Conservation (phyloP, 1,140 invertebrate genomes). For the Steinernema khuongi region DNA sequence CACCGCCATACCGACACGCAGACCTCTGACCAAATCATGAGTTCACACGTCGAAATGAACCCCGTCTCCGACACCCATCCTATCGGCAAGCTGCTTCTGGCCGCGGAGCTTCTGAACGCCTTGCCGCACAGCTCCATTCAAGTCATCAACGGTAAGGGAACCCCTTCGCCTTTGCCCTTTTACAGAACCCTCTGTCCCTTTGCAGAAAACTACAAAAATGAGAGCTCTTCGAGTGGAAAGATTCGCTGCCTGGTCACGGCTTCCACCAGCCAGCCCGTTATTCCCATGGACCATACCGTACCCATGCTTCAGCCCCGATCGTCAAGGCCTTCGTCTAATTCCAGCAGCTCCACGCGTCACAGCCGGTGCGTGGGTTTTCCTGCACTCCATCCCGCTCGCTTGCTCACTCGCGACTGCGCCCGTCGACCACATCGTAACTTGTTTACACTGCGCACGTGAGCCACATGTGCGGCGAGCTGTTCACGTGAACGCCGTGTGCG, state of each 20-base stretch:
- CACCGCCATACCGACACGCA: neutral
- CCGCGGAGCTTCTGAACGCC: neutral
- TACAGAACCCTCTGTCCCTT: neutral
- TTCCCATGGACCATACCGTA: slow-evolving; percentile 6
- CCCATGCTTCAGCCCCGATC: neutral
- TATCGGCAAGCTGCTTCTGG: neutral
- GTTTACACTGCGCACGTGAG: slow-evolving; percentile 14
- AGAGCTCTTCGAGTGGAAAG: neutral
- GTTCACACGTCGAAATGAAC: neutral
- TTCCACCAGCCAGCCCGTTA: neutral
- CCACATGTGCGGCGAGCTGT: neutral
- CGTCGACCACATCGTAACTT: slow-evolving; percentile 15
- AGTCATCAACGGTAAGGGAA: neutral
- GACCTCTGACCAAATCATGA: slow-evolving; percentile 15
- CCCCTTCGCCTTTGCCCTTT: neutral
- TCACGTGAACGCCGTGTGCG: slow-evolving; percentile 7
- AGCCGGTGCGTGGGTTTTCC: slow-evolving; percentile 16
- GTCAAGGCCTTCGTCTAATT: slow-evolving; percentile 9
- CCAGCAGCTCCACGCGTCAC: slow-evolving; percentile 8
- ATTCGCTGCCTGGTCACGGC: neutral
- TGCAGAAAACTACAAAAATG: neutral
- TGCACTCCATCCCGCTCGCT: slow-evolving; percentile 14
- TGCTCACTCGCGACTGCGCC: slow-evolving; percentile 9
- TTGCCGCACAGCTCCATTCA: neutral
- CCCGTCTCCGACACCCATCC: neutral